Conservation (phyloP, 2,888 invertebrate genomes). For the Strigamia maritima region DNA sequence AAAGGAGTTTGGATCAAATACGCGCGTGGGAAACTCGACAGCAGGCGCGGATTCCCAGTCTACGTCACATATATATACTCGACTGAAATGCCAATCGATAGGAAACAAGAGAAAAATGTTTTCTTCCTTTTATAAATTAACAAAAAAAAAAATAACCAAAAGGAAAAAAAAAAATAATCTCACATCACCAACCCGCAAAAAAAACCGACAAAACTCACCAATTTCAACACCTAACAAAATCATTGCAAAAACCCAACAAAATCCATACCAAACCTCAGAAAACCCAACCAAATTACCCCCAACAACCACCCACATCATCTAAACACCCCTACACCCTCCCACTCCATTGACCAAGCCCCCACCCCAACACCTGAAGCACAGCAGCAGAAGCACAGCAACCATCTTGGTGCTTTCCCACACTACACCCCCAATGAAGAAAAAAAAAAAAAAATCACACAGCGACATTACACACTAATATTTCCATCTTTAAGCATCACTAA, state of each 20-base stretch:
- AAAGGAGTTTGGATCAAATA: constrained; percentile 19
- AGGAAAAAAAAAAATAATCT: neutral
- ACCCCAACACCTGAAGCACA: neutral
- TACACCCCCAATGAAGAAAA: neutral
- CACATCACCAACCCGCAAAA: neutral
- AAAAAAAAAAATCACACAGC: neutral
- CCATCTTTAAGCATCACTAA: no score
- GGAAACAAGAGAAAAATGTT: constrained; percentile 15
- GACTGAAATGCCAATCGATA: constrained; percentile 16
- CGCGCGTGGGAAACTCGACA: constrained; percentile 11
- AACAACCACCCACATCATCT: neutral
- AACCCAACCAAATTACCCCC: neutral
- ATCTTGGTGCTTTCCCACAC: constrained; percentile 2
- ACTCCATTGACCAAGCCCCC: neutral
- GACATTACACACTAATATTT: no score
- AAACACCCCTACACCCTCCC: neutral
- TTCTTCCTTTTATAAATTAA: neutral
- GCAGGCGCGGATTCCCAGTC: constrained; percentile 15
- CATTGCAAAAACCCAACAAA: no score
- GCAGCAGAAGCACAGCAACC: neutral
- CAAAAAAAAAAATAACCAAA: neutral
- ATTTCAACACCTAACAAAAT: neutral
- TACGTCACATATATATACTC: neutral
- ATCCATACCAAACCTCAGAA: no score
- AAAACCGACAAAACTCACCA: neutral